phyloP scores from a whole-genome alignment of 2,888 invertebrate genomes.

The Cyclophora punctaria region DNA sequence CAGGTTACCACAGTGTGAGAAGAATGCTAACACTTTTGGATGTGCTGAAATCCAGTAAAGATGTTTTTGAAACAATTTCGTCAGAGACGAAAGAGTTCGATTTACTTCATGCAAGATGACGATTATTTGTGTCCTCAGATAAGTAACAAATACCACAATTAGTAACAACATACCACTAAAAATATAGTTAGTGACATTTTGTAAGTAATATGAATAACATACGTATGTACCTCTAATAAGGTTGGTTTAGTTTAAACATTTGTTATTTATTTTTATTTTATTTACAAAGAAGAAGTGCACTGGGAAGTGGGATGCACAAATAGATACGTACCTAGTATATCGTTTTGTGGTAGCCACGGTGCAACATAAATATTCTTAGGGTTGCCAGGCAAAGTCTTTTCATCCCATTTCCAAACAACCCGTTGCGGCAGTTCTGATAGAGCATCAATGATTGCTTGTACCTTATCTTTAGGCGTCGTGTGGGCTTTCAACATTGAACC shows the following conservation, averaged over 20 bases:
- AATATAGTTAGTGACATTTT: too few species aligned
- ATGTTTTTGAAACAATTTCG: background rate
- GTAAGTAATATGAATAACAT: too few species aligned
- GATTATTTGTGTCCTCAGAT: constrained; percentile 63
- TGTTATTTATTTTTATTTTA: too few species aligned
- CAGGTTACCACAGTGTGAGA: constrained; percentile 74
- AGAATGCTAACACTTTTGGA: constrained; percentile 59
- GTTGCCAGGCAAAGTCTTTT: constrained; percentile 70
- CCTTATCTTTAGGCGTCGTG: constrained; percentile 74
- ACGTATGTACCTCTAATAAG: too few species aligned
- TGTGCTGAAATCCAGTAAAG: constrained; percentile 26
- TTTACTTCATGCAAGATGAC: too few species aligned
- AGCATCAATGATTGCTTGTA: constrained; percentile 75
- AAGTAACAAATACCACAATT: too few species aligned
- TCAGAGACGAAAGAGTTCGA: too few species aligned
- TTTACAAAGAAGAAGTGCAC: too few species aligned
- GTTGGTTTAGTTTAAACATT: too few species aligned
- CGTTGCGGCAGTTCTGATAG: constrained; percentile 78
- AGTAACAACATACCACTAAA: too few species aligned
- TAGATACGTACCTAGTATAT: constrained; percentile 49
- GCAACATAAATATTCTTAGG: constrained; percentile 76
- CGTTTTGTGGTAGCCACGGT: constrained; percentile 82
- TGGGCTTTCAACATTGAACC: constrained; percentile 83
- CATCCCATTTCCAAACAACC: constrained; percentile 86
- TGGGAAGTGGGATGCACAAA: too few species aligned